These are phyloP conservation scores for Virgularia gustaviana DNA, from an alignment of 92 coral and sea anemone genomes.

Conservation along the genomic window DNA sequence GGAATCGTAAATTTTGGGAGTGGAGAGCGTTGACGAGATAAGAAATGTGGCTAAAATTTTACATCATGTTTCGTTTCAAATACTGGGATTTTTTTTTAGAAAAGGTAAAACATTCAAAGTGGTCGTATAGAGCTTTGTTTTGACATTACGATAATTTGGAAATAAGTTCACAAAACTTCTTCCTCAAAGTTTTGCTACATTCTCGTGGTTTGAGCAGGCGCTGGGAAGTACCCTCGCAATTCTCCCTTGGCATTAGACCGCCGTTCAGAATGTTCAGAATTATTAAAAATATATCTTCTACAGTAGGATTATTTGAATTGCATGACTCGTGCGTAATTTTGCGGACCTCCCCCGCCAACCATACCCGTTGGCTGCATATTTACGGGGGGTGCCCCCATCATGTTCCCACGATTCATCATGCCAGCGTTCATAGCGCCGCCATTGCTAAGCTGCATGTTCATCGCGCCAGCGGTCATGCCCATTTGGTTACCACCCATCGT, in stretches of 20 bases:
- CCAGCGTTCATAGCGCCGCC: slow-evolving; percentile 9
- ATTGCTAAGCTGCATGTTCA: slow-evolving; percentile 20
- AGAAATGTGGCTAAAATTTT: no score
- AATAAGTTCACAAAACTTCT: no score
- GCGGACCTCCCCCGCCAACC: slow-evolving; percentile 32
- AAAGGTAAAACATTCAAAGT: no score
- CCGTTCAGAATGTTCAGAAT: no score
- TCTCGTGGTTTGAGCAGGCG: no score
- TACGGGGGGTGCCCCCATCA: slow-evolving; percentile 14
- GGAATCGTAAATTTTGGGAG: no score
- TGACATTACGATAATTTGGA: no score
- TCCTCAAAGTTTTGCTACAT: no score
- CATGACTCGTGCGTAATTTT: slow-evolving; percentile 32
- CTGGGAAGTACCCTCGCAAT: not conserved
- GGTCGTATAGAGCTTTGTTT: no score
- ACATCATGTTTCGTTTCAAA: no score
- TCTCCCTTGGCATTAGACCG: not conserved
- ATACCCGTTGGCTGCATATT: slow-evolving; percentile 33
- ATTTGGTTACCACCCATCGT: slow-evolving; percentile 26
- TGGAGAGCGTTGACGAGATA: no score
- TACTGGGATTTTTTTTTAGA: no score
- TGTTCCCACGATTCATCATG: slow-evolving; percentile 14
- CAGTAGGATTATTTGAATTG: slow-evolving; percentile 17
- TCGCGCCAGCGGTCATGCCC: not conserved
- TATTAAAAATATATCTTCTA: not conserved